These are phyloP conservation scores for Recurvirostra avosetta DNA, from an alignment of 2,113 vertebrate genomes.

Conservation along the genomic window DNA sequence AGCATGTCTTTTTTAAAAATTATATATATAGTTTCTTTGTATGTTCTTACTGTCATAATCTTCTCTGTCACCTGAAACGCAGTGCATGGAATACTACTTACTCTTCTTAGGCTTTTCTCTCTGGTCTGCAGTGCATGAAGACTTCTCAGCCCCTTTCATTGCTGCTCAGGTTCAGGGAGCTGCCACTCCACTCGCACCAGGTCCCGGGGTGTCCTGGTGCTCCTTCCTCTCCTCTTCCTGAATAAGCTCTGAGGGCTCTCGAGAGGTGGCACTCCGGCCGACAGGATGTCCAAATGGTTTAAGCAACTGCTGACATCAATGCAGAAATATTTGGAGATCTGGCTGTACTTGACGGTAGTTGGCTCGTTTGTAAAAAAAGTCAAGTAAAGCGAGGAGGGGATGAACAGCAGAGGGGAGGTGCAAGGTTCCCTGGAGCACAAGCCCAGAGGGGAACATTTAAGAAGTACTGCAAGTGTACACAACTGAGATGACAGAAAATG, in stretches of 20 bases:
- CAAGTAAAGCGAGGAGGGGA: not conserved
- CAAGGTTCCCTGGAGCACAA: not conserved
- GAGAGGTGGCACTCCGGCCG: not conserved
- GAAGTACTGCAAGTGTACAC: not conserved
- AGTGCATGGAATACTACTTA: not conserved
- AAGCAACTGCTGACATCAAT: not conserved
- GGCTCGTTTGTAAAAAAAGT: not conserved
- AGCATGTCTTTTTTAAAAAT: not conserved
- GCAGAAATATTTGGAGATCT: not conserved
- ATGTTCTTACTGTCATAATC: not conserved
- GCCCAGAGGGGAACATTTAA: not conserved
- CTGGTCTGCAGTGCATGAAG: not conserved
- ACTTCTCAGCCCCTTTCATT: not conserved
- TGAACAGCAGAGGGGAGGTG: not conserved
- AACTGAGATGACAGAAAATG: not conserved
- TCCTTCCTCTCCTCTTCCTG: not conserved
- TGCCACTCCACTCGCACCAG: not conserved
- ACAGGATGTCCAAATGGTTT: not conserved
- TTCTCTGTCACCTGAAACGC: not conserved
- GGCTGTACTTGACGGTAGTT: not conserved
- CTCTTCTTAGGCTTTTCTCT: not conserved
- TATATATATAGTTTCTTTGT: not conserved
- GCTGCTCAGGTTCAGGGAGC: not conserved
- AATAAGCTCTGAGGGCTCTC: rapidly evolving
- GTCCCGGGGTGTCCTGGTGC: not conserved